Evolutionary conservation across 2,113 vertebrate species (phyloP).

Genomic region (Lutjanus erythropterus): DNA sequence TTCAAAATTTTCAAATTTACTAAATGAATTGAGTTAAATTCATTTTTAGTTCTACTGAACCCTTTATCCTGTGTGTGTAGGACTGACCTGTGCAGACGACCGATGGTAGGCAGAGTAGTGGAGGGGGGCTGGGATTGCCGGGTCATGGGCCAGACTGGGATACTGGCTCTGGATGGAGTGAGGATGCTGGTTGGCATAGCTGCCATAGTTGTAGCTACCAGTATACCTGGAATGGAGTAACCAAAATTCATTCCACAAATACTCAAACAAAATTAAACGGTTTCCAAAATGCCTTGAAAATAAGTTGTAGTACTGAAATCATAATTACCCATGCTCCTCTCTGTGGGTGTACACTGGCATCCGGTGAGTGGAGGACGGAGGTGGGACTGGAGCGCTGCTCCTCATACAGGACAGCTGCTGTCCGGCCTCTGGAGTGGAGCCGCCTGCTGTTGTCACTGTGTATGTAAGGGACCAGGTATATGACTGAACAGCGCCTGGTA

Average conservation of each 20-base stretch:
- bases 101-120: conserved; percentile 97
- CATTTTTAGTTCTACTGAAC: not conserved
- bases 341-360: conserved; percentile 96
- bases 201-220: conserved; percentile 97
- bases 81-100: conserved; percentile 93
- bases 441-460: conserved; percentile 97
- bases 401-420: conserved; percentile 97
- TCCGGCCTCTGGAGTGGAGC: conserved; percentile 89
- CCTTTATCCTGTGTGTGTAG: not conserved
- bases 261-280: not conserved
- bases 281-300: not conserved
- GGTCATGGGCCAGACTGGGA: conserved; percentile 92
- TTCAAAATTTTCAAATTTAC: too few relatives aligned
- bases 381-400: conserved; percentile 87
- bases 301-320: not conserved
- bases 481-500: conserved; percentile 97
- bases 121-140: conserved; percentile 91
- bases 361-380: conserved; percentile 90
- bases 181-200: conserved; percentile 95
- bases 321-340: conserved; percentile 94
- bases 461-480: conserved; percentile 99
- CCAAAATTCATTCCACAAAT: not conserved
- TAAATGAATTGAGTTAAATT: not conserved
- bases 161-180: conserved; percentile 97
- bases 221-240: conserved; percentile 87